Conservation (phyloP, 2,113 vertebrate genomes). For the Festucalex cinctus region DNA sequence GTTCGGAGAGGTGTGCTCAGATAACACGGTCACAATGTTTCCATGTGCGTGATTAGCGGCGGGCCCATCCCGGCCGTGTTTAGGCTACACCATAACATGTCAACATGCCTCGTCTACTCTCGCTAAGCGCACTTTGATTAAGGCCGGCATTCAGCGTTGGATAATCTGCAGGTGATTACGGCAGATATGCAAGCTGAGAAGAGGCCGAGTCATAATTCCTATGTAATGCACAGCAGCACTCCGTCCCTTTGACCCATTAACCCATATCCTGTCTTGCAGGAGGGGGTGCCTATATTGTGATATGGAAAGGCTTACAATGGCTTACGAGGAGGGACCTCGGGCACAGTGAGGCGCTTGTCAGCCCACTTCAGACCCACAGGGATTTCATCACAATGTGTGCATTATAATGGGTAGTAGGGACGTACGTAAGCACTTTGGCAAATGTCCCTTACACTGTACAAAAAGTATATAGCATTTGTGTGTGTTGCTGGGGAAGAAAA, state of each 20-base stretch:
- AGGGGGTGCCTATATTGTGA: conserved; percentile 56
- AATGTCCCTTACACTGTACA: conserved; percentile 52
- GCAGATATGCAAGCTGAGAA: conserved; percentile 29
- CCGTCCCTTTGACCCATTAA: conserved; percentile 62
- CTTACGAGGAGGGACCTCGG: conserved; percentile 62
- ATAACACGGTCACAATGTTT: conserved; percentile 11
- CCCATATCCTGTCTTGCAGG: conserved; percentile 61
- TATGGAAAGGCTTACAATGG: conserved; percentile 67
- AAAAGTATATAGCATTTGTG: conserved; percentile 20
- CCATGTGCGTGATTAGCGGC: conserved; percentile 25
- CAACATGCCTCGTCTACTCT: conserved; percentile 44
- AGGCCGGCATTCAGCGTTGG: conserved; percentile 39
- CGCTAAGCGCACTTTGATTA: conserved; percentile 56
- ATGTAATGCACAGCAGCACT: conserved; percentile 57
- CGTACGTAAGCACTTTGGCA: conserved; percentile 46
- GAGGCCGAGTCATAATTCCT: conserved; percentile 60
- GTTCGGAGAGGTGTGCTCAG: conserved; percentile 5
- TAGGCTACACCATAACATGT: conserved; percentile 34
- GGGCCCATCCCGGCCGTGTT: conserved; percentile 11
- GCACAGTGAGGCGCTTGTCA: conserved; percentile 67
- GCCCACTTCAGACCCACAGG: conserved; percentile 52
- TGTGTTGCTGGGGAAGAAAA: conserved; percentile 14
- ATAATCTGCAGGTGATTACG: conserved; percentile 67
- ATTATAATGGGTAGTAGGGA: conserved; percentile 57
- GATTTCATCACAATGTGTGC: conserved; percentile 63